Evolutionary conservation across 2,888 invertebrate genomes (phyloP).

Genomic region (Dryococelus australis): DNA sequence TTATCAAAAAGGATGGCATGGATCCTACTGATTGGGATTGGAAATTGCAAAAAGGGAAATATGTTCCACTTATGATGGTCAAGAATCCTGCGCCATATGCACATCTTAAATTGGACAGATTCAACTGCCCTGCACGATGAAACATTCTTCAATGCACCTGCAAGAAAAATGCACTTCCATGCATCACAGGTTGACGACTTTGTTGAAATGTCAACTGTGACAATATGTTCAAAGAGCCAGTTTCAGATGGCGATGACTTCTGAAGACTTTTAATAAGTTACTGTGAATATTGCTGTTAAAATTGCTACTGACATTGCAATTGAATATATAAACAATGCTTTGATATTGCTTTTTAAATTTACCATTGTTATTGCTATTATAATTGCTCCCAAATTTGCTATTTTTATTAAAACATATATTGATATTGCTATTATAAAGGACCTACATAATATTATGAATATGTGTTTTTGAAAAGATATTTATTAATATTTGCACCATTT

Average conservation of each 20-base stretch:
- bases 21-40: background rate
- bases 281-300: background rate
- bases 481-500: background rate
- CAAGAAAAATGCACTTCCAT: slow-evolving; percentile 23
- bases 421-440: background rate
- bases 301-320: background rate
- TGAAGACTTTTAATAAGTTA: background rate
- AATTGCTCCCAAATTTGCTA: no score
- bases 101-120: background rate
- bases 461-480: background rate
- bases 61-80: background rate
- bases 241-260: background rate
- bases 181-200: background rate
- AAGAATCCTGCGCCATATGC: background rate
- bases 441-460: background rate
- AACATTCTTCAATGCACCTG: background rate
- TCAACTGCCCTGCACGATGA: background rate
- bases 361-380: no score
- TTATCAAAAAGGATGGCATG: background rate
- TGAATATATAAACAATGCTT: no score
- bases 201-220: background rate
- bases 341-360: no score
- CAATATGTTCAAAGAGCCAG: background rate
- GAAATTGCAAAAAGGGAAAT: background rate
- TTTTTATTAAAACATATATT: no score